Conservation (phyloP, 1,140 invertebrate genomes). For the Magallana ariakensis region DNA sequence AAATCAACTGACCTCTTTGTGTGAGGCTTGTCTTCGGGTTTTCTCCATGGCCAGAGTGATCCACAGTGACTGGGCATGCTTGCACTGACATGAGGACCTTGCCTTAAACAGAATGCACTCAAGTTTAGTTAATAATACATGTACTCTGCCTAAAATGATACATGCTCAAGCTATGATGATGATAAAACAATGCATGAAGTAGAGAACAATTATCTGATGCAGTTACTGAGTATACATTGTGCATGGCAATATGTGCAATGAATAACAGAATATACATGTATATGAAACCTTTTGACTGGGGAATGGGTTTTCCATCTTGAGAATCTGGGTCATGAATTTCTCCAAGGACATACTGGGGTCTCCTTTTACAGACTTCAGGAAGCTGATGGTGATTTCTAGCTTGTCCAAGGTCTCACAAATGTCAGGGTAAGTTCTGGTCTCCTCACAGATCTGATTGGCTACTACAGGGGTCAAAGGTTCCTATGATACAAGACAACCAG, state of each 20-base stretch:
- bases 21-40: slow-evolving; percentile 49
- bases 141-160: too few species aligned
- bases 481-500: slow-evolving; percentile 50
- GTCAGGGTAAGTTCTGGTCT: slow-evolving; percentile 62
- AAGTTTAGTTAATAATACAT: background rate
- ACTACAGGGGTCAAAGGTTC: slow-evolving; percentile 60
- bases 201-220: too few species aligned
- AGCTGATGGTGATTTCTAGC: slow-evolving; percentile 69
- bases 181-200: too few species aligned
- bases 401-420: slow-evolving; percentile 66
- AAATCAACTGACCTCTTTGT: slow-evolving; percentile 48
- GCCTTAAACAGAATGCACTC: slow-evolving; percentile 55
- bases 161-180: too few species aligned
- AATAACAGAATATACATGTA: too few species aligned
- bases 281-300: slow-evolving; percentile 62
- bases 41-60: slow-evolving; percentile 63
- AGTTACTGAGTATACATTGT: too few species aligned
- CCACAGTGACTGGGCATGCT: slow-evolving; percentile 69
- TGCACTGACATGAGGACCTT: slow-evolving; percentile 57
- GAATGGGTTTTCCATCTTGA: slow-evolving; percentile 65
- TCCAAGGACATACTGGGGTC: slow-evolving; percentile 51
- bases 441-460: slow-evolving; percentile 61
- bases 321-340: slow-evolving; percentile 67
- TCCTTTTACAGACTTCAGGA: slow-evolving; percentile 67
- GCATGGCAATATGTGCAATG: too few species aligned